Evolutionary conservation across 2,797 vertebrate species (phyloP).

Genomic region (Sebastes nivosus): DNA sequence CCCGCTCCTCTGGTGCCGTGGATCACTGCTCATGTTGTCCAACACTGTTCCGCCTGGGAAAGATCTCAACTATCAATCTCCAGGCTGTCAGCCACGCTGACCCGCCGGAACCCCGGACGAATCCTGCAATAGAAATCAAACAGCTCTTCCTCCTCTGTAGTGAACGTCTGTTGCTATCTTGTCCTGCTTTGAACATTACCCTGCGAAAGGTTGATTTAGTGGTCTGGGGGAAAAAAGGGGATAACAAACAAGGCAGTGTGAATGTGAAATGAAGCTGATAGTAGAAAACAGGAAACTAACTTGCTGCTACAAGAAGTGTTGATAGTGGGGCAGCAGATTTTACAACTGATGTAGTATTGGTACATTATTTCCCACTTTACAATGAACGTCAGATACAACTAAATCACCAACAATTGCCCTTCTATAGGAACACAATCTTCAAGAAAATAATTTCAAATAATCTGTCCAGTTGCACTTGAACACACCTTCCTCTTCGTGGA

Average conservation of each 20-base stretch:
- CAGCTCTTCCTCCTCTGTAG: slow-evolving; percentile 48
- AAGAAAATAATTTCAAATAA: not conserved
- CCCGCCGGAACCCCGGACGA: slow-evolving; percentile 53
- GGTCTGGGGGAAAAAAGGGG: slow-evolving; percentile 9
- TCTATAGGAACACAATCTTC: not conserved
- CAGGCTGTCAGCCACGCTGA: slow-evolving; percentile 69
- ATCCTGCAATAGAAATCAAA: slow-evolving; percentile 68
- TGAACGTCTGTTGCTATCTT: slow-evolving; percentile 62
- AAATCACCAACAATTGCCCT: not conserved
- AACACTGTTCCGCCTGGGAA: slow-evolving; percentile 65
- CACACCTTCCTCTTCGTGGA: not conserved
- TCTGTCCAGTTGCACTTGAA: not conserved
- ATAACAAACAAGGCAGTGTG: slow-evolving; percentile 48
- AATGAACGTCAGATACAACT: not conserved
- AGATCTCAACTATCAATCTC: slow-evolving; percentile 78
- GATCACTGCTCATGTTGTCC: slow-evolving; percentile 76
- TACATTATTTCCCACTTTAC: not conserved
- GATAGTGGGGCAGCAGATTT: slow-evolving; percentile 5
- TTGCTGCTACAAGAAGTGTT: slow-evolving; percentile 29
- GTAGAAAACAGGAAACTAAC: slow-evolving; percentile 33
- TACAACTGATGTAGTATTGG: not conserved
- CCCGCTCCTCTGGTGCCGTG: slow-evolving; percentile 54
- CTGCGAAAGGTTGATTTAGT: slow-evolving; percentile 64
- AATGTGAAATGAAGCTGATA: slow-evolving; percentile 42
- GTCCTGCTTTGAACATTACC: slow-evolving; percentile 62